Conservation (phyloP, 2,888 invertebrate genomes). For the Anoncus sp. region DNA sequence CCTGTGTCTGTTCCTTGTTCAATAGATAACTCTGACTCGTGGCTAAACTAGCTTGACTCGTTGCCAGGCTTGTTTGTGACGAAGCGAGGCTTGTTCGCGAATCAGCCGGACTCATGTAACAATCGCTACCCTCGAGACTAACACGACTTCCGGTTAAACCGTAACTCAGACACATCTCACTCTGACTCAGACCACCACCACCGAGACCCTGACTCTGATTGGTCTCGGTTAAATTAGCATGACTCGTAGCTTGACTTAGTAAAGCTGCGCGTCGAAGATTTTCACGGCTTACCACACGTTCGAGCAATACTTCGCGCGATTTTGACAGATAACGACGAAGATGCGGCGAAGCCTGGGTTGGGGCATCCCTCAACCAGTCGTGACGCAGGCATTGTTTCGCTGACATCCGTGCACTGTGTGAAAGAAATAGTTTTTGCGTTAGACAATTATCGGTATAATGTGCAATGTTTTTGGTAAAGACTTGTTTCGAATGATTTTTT, state of each 20-base stretch:
- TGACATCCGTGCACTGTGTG: constrained; percentile 84
- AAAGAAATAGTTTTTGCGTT: not conserved
- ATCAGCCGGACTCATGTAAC: constrained; percentile 77
- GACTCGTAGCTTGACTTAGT: constrained; percentile 79
- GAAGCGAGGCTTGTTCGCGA: constrained; percentile 79
- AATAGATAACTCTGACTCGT: constrained; percentile 79
- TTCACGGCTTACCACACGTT: constrained; percentile 82
- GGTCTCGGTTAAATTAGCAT: constrained; percentile 75
- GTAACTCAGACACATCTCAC: constrained; percentile 83
- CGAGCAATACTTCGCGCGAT: constrained; percentile 84
- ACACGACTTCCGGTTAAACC: constrained; percentile 74
- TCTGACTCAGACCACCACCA: constrained; percentile 81
- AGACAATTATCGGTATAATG: not conserved
- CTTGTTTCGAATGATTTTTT: not conserved
- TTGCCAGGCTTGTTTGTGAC: constrained; percentile 77
- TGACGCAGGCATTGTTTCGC: constrained; percentile 86
- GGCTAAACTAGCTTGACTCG: constrained; percentile 65
- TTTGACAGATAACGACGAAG: constrained; percentile 84
- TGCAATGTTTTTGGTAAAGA: not conserved
- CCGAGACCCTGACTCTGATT: constrained; percentile 65
- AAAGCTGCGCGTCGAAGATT: constrained; percentile 79
- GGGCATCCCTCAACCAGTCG: constrained; percentile 85
- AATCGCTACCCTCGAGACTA: constrained; percentile 73
- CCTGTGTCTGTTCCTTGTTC: constrained; percentile 81
- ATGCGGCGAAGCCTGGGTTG: constrained; percentile 81